Evolutionary conservation across 2,113 vertebrate genomes (phyloP), one percentile per base, ranked within the genome.

Genomic region (Rousettus leschenaultii): DNA sequence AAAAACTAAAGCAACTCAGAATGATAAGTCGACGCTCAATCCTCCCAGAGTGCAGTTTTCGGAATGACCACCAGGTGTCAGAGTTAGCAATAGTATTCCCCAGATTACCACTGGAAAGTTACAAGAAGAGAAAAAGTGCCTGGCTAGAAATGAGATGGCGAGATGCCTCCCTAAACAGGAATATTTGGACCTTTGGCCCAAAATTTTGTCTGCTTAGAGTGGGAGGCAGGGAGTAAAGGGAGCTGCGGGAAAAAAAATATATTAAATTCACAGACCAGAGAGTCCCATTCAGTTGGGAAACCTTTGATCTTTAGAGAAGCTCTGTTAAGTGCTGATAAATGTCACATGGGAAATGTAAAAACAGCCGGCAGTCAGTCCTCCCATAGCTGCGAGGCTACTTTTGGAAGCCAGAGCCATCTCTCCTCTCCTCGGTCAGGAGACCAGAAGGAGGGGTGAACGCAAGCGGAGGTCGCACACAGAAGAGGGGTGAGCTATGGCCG

Each of bases 21-120:
- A 80, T 45, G 24, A 10, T 51, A 21, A 75, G n/a, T 30, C n/a
- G 40, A 71, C 7, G 3, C 48, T 92, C 43, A 59, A 53, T 66
- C 86, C 24, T 94, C 61, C 51, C 48, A 75, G 48, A 2, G 33
- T 79, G 93, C 82, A 95, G 61, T 98, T 96, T 97, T 97, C 68
- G 24, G 94, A 73, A 84, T 86, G 95, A 91, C 98, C 98, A 98
- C 98, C 98, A 98, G 98, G 97, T 98, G 98, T 98, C 98, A 98
- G 91, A 97, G 94, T 97, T 97, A 97, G 5, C 97, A 98, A 97
- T 40, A 38, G 28, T 74, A 97, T 97, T 74, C 30, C 95, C 26
- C 6, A 14, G 14, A 57, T 70, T n/a, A 55, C 3, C 1, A 24
- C 83, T 82, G 96, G 87, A 95, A 96, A 97, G 94, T 94, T 96